phyloP scores from a whole-genome alignment of 2,113 vertebrate species.

The Anoura caudifer region DNA sequence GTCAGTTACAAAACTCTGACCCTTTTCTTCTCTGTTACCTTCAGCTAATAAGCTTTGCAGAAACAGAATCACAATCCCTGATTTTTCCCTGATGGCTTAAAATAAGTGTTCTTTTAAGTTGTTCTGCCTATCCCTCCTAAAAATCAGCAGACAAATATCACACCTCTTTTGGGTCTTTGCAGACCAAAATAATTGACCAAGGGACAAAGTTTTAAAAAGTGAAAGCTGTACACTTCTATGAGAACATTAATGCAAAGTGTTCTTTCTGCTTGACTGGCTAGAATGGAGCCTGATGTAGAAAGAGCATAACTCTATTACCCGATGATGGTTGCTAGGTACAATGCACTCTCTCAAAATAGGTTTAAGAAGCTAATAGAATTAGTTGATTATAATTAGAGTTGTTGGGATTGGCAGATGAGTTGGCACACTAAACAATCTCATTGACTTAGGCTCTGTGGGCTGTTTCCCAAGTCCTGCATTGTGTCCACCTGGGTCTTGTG shows the following conservation, averaged over 20 bases:
- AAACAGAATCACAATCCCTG: neutral
- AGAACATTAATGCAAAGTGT: conserved; percentile 66
- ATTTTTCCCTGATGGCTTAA: conserved; percentile 11
- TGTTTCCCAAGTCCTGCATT: conserved; percentile 44
- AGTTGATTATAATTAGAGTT: conserved; percentile 76
- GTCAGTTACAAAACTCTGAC: conserved; percentile 17
- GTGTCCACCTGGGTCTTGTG: conserved; percentile 45
- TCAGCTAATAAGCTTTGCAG: conserved; percentile 42
- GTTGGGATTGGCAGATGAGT: conserved; percentile 65
- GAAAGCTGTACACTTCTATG: conserved; percentile 34
- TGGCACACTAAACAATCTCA: conserved; percentile 61
- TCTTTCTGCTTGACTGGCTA: conserved; percentile 65
- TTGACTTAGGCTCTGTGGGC: conserved; percentile 52
- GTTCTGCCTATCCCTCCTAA: neutral
- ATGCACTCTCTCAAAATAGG: conserved; percentile 73
- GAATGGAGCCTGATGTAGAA: conserved; percentile 49
- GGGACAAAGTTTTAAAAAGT: conserved; percentile 39
- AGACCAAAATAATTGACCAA: conserved; percentile 40
- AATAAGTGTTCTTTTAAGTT: neutral
- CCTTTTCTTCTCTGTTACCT: conserved; percentile 22
- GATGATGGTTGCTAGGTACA: conserved; percentile 58
- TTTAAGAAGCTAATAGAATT: conserved; percentile 81
- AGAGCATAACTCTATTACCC: conserved; percentile 69
- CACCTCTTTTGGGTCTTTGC: neutral
- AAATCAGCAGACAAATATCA: conserved; percentile 36